Percentiles rank a stretch among this genome's conserved stretches.
phyloP scores from a whole-genome alignment of 2,113 vertebrate species.

The Larimichthys crocea region DNA sequence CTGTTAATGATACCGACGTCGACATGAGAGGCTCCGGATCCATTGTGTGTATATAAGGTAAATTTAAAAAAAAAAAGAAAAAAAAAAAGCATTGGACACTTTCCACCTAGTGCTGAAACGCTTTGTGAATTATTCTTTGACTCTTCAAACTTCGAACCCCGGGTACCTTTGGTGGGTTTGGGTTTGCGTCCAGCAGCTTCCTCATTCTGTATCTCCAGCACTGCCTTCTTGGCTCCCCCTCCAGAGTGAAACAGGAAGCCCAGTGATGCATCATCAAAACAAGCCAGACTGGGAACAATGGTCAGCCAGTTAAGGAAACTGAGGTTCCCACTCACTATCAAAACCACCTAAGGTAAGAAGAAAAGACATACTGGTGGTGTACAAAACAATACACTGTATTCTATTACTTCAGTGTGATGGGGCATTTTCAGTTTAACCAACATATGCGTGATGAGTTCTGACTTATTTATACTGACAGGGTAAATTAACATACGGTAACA shows the following conservation, averaged over 20 bases:
- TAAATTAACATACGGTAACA: neutral
- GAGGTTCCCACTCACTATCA: constrained; percentile 94
- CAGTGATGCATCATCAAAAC: constrained; percentile 91
- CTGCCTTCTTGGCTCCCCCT: constrained; percentile 67
- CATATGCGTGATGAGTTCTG: neutral
- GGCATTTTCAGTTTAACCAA: neutral
- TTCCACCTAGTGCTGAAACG: no score
- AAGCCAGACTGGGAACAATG: constrained; percentile 92
- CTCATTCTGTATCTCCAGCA: constrained; percentile 77
- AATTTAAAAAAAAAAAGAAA: neutral
- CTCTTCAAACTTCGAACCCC: no score
- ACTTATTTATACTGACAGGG: neutral
- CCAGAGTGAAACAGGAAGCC: constrained; percentile 83
- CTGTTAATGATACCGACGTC: neutral
- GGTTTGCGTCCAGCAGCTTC: neutral
- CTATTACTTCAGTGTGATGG: no score
- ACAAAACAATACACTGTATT: no score
- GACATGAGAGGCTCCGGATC: neutral
- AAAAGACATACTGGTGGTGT: no score
- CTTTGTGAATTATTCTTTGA: neutral
- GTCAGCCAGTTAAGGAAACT: constrained; percentile 99
- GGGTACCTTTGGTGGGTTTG: constrained; percentile 75
- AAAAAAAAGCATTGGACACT: neutral
- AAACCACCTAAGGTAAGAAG: constrained; percentile 79
- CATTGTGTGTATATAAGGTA: neutral